Evolutionary conservation across 2,113 vertebrate genomes (phyloP).

Genomic region (Peromyscus leucopus): DNA sequence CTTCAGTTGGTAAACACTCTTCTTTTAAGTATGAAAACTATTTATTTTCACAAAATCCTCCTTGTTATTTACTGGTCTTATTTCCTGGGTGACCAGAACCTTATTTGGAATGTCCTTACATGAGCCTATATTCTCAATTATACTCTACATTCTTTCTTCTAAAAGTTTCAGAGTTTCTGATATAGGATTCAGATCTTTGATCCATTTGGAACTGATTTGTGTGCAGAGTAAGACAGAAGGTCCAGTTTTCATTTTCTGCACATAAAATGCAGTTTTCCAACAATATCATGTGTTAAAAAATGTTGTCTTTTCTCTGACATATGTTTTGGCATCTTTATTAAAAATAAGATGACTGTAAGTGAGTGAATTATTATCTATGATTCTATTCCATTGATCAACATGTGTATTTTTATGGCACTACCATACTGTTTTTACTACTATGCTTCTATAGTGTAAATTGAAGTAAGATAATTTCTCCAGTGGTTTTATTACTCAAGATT

Average conservation of each 20-base stretch:
- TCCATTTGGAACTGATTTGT: neutral
- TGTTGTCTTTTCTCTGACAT: neutral
- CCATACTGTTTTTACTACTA: neutral
- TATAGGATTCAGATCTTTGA: neutral
- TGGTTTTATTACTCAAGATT: neutral
- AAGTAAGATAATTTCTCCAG: neutral
- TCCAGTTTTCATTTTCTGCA: neutral
- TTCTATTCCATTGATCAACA: neutral
- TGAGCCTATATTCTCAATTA: neutral
- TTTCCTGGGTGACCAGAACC: neutral
- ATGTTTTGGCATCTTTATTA: neutral
- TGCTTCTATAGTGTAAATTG: neutral
- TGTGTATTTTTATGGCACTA: neutral
- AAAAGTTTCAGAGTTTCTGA: neutral
- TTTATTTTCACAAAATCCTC: too few species aligned
- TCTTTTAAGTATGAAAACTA: neutral
- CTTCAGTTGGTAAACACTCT: neutral
- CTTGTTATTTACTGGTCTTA: neutral
- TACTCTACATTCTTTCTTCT: neutral
- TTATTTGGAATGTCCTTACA: neutral
- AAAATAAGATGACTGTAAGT: neutral
- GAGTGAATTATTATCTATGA: neutral
- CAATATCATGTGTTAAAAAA: neutral
- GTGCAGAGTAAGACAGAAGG: neutral
- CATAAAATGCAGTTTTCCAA: neutral